Conservation (phyloP, 2,797 vertebrate genomes). For the Hirundo rustica region DNA sequence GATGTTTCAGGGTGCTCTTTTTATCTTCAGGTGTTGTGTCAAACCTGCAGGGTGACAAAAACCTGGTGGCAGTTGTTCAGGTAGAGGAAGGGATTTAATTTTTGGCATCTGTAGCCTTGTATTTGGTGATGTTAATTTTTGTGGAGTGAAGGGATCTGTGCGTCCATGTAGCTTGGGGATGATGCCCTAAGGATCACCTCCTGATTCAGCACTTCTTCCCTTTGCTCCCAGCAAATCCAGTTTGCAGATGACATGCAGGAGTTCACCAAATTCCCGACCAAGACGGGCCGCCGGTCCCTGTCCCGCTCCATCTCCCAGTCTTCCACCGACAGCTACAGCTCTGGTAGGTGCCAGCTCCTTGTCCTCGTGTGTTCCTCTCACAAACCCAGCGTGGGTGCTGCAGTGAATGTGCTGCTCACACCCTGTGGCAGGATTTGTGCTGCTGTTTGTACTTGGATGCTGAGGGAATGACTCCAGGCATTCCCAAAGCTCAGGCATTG, state of each 20-base stretch:
- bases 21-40: neutral
- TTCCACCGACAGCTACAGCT: slow-evolving; percentile 99
- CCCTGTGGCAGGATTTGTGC: fast-evolving
- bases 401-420: neutral
- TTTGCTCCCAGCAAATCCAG: slow-evolving; percentile 87
- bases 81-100: neutral
- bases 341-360: slow-evolving; percentile 77
- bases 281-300: slow-evolving; percentile 93
- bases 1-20: neutral
- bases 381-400: fast-evolving
- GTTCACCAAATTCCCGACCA: slow-evolving; percentile 96
- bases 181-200: neutral
- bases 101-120: neutral
- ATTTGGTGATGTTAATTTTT: neutral
- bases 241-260: slow-evolving; percentile 99
- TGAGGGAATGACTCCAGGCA: neutral
- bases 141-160: neutral
- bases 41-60: neutral
- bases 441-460: neutral
- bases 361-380: neutral
- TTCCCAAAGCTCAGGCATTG: neutral
- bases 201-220: neutral
- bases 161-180: neutral
- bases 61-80: neutral
- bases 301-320: slow-evolving; percentile 98